These are phyloP conservation scores for Sanderia malayensis DNA, from an alignment of 30 jellyfish, hydroid and myxozoan genomes.

Conservation along the genomic window DNA sequence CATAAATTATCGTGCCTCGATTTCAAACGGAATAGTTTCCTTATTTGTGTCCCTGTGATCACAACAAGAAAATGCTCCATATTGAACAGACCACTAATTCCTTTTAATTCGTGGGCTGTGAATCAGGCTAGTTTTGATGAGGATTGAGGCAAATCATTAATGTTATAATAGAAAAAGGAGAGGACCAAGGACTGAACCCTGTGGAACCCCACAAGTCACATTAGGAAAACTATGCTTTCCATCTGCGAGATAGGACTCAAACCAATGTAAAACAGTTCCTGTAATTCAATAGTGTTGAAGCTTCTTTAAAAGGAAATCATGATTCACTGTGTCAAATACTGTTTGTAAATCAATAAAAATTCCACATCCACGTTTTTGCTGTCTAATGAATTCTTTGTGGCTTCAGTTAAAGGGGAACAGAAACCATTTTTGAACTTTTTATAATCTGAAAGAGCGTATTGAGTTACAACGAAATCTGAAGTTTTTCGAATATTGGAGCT, in stretches of 20 bases:
- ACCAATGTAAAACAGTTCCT: not conserved
- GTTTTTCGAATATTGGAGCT: too few species aligned
- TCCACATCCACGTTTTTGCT: slow-evolving; percentile 46
- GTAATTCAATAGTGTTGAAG: slow-evolving; percentile 4
- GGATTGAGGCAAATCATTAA: slow-evolving; percentile 2
- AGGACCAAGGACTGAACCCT: too few species aligned
- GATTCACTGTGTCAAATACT: slow-evolving; percentile 66
- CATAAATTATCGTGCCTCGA: too few species aligned
- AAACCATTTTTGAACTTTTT: too few species aligned
- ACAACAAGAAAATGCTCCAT: too few species aligned
- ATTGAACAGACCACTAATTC: too few species aligned
- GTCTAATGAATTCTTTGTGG: slow-evolving; percentile 32
- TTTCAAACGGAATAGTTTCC: too few species aligned
- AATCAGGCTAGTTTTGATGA: slow-evolving; percentile 1
- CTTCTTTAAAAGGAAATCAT: slow-evolving; percentile 36
- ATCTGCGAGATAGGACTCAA: slow-evolving; percentile 2
- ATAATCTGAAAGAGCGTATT: too few species aligned
- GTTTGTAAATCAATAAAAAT: slow-evolving; percentile 55
- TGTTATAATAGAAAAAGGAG: not conserved
- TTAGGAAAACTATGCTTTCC: not conserved
- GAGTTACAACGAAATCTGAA: too few species aligned
- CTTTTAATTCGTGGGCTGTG: too few species aligned
- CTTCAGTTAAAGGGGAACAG: slow-evolving; percentile 47
- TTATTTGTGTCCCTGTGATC: too few species aligned
- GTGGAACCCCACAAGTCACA: not conserved